Conservation (phyloP, 2,888 invertebrate genomes). For the Venustoraphidia nigricollis region DNA sequence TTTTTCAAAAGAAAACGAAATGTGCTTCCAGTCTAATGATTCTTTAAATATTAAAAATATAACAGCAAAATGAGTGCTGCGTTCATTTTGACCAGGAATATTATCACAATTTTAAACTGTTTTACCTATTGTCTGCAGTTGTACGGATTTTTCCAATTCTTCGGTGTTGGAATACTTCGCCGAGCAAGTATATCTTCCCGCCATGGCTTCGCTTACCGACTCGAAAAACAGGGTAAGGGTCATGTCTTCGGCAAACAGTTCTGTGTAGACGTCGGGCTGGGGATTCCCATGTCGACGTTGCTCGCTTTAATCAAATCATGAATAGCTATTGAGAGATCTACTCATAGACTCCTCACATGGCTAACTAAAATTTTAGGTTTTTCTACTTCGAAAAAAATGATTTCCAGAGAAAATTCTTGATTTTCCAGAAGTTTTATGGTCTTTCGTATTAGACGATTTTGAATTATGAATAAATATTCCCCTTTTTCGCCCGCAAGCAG, state of each 20-base stretch:
- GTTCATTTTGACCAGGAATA: background rate
- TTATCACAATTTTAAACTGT: conserved; percentile 18
- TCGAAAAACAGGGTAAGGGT: conserved; percentile 45
- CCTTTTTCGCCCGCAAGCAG: too few relatives aligned
- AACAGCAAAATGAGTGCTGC: background rate
- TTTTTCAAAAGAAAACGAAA: too few relatives aligned
- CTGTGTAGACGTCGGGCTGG: conserved; percentile 49
- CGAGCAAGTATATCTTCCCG: conserved; percentile 66
- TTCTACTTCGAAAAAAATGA: too few relatives aligned
- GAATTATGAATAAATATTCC: too few relatives aligned
- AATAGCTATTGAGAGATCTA: too few relatives aligned
- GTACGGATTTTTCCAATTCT: conserved; percentile 45
- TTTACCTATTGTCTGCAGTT: conserved; percentile 58
- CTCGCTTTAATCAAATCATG: background rate
- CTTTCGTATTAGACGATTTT: too few relatives aligned
- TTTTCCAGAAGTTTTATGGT: too few relatives aligned
- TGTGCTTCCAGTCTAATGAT: background rate
- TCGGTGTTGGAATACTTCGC: conserved; percentile 64
- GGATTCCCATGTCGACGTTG: conserved; percentile 26
- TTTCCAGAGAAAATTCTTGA: too few relatives aligned
- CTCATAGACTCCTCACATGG: too few relatives aligned
- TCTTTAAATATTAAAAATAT: background rate
- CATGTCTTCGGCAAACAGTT: conserved; percentile 23
- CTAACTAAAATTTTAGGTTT: too few relatives aligned
- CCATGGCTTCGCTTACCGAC: conserved; percentile 56